phyloP scores from a whole-genome alignment of 2,888 invertebrate species.

The Leucania comma region DNA sequence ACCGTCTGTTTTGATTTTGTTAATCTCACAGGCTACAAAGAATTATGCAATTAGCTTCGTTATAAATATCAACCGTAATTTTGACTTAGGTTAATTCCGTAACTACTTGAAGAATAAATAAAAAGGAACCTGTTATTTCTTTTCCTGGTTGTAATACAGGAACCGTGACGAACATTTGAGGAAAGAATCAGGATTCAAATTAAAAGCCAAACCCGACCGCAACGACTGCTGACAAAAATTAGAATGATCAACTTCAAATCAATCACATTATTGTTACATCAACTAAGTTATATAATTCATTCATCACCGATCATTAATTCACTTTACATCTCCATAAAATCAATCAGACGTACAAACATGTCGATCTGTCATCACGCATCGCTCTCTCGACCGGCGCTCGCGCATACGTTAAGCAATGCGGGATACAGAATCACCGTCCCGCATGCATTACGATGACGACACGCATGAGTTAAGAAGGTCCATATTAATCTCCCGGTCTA shows the following conservation, averaged over 20 bases:
- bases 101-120: no score
- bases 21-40: not conserved
- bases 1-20: not conserved
- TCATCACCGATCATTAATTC: slow-evolving; percentile 45
- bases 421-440: slow-evolving; percentile 30
- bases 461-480: not conserved
- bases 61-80: not conserved
- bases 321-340: slow-evolving; percentile 41
- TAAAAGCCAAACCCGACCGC: not conserved
- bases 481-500: not conserved
- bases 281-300: slow-evolving; percentile 26
- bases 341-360: slow-evolving; percentile 44
- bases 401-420: slow-evolving; percentile 13
- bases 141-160: not conserved
- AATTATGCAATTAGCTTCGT: not conserved
- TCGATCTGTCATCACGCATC: slow-evolving; percentile 42
- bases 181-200: not conserved
- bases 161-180: not conserved
- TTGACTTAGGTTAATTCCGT: not conserved
- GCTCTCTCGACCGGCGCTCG: slow-evolving; percentile 16
- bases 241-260: not conserved
- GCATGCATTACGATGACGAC: slow-evolving; percentile 3
- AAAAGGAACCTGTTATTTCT: no score
- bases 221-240: not conserved
- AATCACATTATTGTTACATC: slow-evolving; percentile 13